Evolutionary conservation across 2,113 vertebrate species (phyloP).

Genomic region (Porphyrio hochstetteri): DNA sequence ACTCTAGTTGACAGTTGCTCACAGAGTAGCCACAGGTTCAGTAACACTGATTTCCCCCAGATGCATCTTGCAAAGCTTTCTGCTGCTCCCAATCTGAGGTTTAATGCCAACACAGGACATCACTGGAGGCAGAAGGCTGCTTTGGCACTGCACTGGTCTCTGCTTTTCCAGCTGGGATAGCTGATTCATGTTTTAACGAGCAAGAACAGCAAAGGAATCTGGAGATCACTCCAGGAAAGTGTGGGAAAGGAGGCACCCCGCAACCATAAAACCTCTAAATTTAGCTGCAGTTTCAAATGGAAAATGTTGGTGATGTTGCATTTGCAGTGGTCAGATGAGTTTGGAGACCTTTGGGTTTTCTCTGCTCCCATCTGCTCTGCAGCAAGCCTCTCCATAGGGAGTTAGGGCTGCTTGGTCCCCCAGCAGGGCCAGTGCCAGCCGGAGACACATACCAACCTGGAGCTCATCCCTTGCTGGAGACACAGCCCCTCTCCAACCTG

Average conservation of each 20-base stretch:
- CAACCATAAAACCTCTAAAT: constrained; percentile 6
- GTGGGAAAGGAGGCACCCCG: constrained; percentile 39
- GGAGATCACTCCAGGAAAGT: constrained; percentile 20
- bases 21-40: neutral
- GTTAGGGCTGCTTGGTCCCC: neutral
- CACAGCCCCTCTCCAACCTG: neutral
- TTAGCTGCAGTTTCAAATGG: neutral
- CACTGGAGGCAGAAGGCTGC: neutral
- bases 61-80: neutral
- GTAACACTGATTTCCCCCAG: neutral
- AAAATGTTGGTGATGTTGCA: neutral
- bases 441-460: neutral
- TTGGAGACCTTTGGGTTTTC: neutral
- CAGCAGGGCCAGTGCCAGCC: accelerated
- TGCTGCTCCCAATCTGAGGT: neutral
- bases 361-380: accelerated
- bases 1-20: neutral
- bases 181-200: constrained; percentile 23
- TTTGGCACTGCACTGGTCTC: neutral
- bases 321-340: neutral
- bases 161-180: constrained; percentile 12
- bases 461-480: neutral
- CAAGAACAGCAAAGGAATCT: neutral
- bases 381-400: accelerated
- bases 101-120: neutral